Conservation (phyloP, 2,888 invertebrate species). For the Cylloceria caligata region DNA sequence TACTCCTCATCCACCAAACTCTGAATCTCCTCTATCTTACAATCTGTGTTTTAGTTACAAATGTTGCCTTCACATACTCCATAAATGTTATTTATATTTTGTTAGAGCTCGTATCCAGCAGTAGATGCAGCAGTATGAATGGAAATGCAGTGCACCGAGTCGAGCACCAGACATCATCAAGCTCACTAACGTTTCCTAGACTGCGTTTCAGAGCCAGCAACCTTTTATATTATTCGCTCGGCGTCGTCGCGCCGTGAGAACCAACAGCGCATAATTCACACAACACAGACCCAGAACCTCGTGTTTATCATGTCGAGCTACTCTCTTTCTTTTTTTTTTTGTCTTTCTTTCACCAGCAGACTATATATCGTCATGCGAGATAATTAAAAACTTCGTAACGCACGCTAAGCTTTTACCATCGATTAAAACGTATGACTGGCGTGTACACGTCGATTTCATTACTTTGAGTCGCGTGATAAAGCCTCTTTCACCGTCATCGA, state of each 20-base stretch:
- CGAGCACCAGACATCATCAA: slow-evolving; percentile 13
- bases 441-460: neutral
- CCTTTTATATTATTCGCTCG: slow-evolving; percentile 40
- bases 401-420: slow-evolving; percentile 37
- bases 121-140: neutral
- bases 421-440: slow-evolving; percentile 43
- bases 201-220: slow-evolving; percentile 16
- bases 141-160: slow-evolving; percentile 2
- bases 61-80: slow-evolving; percentile 1
- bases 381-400: slow-evolving; percentile 46
- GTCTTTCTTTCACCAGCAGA: slow-evolving; percentile 23
- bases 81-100: slow-evolving; percentile 31
- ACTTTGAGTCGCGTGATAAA: neutral
- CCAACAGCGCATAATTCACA: slow-evolving; percentile 52
- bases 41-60: slow-evolving; percentile 24
- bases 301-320: slow-evolving; percentile 15
- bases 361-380: slow-evolving; percentile 40
- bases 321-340: slow-evolving; percentile 14
- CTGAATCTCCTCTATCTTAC: neutral
- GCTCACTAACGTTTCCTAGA: slow-evolving; percentile 11
- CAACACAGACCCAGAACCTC: slow-evolving; percentile 18
- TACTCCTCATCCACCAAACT: neutral
- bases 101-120: slow-evolving; percentile 4
- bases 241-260: slow-evolving; percentile 57
- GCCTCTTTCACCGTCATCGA: slow-evolving; percentile 3